Evolutionary conservation across 2,113 vertebrate genomes (phyloP).

Genomic region (Periophthalmus modestus): DNA sequence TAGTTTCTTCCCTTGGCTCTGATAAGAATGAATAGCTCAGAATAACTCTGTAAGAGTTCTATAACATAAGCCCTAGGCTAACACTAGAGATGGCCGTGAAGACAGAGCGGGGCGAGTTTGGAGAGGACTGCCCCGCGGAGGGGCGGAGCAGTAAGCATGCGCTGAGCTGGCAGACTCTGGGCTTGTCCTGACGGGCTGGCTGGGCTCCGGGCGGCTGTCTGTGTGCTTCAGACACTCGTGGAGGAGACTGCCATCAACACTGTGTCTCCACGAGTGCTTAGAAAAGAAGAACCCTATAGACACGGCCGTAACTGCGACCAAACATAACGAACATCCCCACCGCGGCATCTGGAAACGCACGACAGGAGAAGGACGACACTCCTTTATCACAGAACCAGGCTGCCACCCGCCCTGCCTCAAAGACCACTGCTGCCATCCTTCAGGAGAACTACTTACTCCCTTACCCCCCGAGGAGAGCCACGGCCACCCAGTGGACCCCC

Average conservation of each 20-base stretch:
- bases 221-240: conserved; percentile 68
- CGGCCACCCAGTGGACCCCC: conserved; percentile 70
- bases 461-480: conserved; percentile 59
- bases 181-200: conserved; percentile 79
- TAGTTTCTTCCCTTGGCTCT: not conserved
- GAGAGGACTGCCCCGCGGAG: conserved; percentile 68
- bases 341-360: conserved; percentile 69
- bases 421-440: conserved; percentile 65
- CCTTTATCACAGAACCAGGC: conserved; percentile 48
- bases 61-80: not conserved
- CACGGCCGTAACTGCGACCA: conserved; percentile 32
- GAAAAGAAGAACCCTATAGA: conserved; percentile 24
- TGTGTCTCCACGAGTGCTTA: conserved; percentile 59
- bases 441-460: conserved; percentile 53
- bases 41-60: not conserved
- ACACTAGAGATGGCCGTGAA: conserved; percentile 29
- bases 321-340: conserved; percentile 35
- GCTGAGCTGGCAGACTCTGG: conserved; percentile 81
- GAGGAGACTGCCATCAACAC: conserved; percentile 65
- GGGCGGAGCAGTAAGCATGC: conserved; percentile 80
- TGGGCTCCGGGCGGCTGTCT: conserved; percentile 76
- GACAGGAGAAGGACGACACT: conserved; percentile 53
- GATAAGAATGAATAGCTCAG: not conserved
- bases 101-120: conserved; percentile 37
- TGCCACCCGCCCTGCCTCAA: conserved; percentile 58